Evolutionary conservation across 2,797 vertebrate species (phyloP), one percentile per base, ranked within the genome.

Genomic region (Melanotaenia trifasciata): DNA sequence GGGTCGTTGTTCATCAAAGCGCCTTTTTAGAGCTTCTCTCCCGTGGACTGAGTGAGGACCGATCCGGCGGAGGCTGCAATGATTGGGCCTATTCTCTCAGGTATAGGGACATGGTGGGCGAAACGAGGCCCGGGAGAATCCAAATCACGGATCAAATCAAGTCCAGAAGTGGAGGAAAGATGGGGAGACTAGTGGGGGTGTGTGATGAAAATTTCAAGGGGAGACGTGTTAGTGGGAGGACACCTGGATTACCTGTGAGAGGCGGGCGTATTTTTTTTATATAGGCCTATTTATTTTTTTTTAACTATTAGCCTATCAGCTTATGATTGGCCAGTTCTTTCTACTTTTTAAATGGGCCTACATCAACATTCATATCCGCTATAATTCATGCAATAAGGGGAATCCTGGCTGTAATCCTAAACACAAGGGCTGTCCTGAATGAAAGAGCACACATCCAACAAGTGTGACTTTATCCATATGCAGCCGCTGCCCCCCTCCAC

Each of bases 1-100:
- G 94, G 93, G 94, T 88, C 90, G 94, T 92, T 67, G 90, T 96
- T 97, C 97, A 97, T 97, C 96, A 96, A 97, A 97, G 96, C 96
- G 92, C 94, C 95, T 95, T 93, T 54, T 92, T 91, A 92, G 87
- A 89, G 89, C 79, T 83, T 87, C 90, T 88, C 86, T 91, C 89
- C 87, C 88, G 86, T 85, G 80, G 90, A 91, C 90, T 87, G 91
- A 91, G 91, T 85, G 86, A 90, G 76, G 88, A 87, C 84, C 81
- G 91, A 91, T 87, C 91, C 86, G 87, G 81, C 77, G 68, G 82
- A 81, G 82, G 73, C 85, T 67, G 87, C 88, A 91, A 90, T 94
- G 93, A 94, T 94, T 94, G 92, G 91, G 84, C 76, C 90, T 89
- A 93, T 93, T 93, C 92, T 92, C 88, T 89, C 73, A 61, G 86